These are phyloP conservation scores for Lepisosteus oculatus DNA, from an alignment of 2,113 vertebrate genomes.

Conservation along the genomic window DNA sequence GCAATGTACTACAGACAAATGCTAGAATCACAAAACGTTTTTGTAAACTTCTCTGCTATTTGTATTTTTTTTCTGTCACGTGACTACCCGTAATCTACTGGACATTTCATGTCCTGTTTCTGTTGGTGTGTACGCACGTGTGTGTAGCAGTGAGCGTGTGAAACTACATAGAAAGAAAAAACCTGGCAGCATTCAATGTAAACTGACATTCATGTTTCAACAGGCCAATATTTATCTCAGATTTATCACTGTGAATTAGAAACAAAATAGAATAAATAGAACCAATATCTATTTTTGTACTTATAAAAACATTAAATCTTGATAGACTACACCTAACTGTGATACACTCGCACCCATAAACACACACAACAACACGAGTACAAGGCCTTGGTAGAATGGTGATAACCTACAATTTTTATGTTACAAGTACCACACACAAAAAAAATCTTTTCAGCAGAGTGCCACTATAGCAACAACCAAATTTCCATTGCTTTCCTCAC, in stretches of 20 bases:
- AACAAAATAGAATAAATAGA: slow-evolving; percentile 40
- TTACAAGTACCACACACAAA: slow-evolving; percentile 32
- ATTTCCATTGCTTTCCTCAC: slow-evolving; percentile 12
- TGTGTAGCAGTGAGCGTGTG: slow-evolving; percentile 57
- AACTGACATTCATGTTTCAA: slow-evolving; percentile 54
- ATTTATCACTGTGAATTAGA: slow-evolving; percentile 41
- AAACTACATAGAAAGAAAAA: slow-evolving; percentile 46
- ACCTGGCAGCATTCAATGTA: slow-evolving; percentile 47
- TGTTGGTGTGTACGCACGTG: slow-evolving; percentile 41
- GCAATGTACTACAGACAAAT: slow-evolving; percentile 47
- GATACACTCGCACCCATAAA: slow-evolving; percentile 49
- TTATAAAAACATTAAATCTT: slow-evolving; percentile 53
- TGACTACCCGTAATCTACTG: slow-evolving; percentile 96
- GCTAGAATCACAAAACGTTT: slow-evolving; percentile 34
- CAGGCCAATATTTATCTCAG: slow-evolving; percentile 48
- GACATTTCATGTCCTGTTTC: slow-evolving; percentile 75
- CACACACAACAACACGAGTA: slow-evolving; percentile 45
- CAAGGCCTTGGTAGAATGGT: slow-evolving; percentile 36
- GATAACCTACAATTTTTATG: slow-evolving; percentile 16
- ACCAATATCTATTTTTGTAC: slow-evolving; percentile 37
- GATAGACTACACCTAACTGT: slow-evolving; percentile 48
- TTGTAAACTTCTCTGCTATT: slow-evolving; percentile 47
- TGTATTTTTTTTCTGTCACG: slow-evolving; percentile 66
- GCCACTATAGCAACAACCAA: slow-evolving; percentile 27
- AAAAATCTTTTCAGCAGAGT: slow-evolving; percentile 40